Evolutionary conservation across 2,797 vertebrate species (phyloP).

Genomic region (Dryobates pubescens): DNA sequence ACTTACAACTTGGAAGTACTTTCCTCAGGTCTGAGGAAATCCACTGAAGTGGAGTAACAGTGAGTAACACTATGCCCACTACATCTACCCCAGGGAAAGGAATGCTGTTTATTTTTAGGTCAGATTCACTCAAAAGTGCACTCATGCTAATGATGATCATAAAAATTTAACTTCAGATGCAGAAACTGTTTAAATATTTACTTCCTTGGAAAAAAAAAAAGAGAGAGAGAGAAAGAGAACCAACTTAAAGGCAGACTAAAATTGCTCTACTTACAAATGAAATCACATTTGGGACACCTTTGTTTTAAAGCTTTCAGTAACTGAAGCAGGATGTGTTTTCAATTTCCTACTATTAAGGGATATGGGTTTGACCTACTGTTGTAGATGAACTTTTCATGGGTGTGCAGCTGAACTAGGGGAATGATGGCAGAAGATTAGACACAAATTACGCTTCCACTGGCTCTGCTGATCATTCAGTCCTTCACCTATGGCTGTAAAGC

Average conservation of each 20-base stretch:
- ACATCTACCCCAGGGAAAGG: background rate
- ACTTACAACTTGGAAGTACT: background rate
- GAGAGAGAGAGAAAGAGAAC: no score
- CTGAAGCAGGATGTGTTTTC: background rate
- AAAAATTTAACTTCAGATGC: background rate
- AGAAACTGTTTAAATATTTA: constrained; percentile 37
- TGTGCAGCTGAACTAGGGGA: background rate
- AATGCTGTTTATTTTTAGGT: background rate
- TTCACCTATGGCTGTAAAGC: background rate
- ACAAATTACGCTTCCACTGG: background rate
- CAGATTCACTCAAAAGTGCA: background rate
- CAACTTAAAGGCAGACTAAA: background rate
- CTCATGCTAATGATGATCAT: background rate
- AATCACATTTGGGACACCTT: background rate
- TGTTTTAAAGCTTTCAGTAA: background rate
- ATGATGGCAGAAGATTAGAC: background rate
- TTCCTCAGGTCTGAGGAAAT: background rate
- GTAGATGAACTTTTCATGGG: background rate
- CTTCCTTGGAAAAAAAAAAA: background rate
- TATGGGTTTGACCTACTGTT: background rate
- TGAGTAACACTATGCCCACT: background rate
- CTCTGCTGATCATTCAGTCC: background rate
- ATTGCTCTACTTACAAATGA: background rate
- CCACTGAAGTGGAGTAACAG: background rate
- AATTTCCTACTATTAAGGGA: background rate